Conservation (phyloP, 2,888 invertebrate genomes). For the Ctena decussata region DNA sequence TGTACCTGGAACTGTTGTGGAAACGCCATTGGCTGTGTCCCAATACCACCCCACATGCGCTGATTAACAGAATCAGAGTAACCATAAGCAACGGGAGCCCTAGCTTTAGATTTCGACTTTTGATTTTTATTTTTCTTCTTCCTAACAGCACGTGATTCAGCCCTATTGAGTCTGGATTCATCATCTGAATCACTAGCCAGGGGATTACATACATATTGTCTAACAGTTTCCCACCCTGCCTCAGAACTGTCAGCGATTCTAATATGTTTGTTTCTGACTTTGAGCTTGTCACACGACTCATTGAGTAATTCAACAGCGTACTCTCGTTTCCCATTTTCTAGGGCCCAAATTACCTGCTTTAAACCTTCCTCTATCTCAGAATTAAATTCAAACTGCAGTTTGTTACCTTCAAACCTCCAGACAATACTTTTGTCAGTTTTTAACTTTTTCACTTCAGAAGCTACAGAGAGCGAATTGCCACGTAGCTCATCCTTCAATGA, state of each 20-base stretch:
- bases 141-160: no score
- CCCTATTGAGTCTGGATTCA: no score
- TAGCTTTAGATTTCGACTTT: no score
- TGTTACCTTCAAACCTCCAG: neutral
- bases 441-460: neutral
- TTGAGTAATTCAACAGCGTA: slow-evolving; percentile 18
- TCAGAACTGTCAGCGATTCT: neutral
- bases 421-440: neutral
- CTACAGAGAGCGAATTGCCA: no score
- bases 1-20: no score
- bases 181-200: neutral
- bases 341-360: neutral
- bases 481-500: no score
- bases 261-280: neutral
- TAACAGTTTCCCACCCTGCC: slow-evolving; percentile 6
- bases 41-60: no score
- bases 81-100: no score
- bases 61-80: no score
- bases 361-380: neutral
- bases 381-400: neutral
- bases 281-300: neutral
- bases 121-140: no score
- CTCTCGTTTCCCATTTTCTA: slow-evolving; percentile 13
- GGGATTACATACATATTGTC: slow-evolving; percentile 32
- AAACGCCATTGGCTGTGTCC: no score